phyloP scores from a whole-genome alignment of 2,888 invertebrate genomes.

The Zaprionus obscuricornis region DNA sequence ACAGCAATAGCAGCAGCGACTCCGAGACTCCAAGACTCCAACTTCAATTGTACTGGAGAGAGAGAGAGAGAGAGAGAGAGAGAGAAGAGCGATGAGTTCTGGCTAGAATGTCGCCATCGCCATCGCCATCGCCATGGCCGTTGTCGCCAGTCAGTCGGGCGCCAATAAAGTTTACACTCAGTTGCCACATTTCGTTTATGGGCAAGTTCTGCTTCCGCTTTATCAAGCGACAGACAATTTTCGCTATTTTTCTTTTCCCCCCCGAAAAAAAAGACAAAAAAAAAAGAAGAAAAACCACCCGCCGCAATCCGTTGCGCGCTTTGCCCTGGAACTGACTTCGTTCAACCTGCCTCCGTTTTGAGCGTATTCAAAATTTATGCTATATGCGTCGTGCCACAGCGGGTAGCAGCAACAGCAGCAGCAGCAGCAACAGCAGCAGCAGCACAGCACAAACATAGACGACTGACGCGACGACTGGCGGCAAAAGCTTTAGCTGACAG shows the following conservation, averaged over 20 bases:
- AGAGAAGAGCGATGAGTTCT: not conserved
- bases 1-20: constrained; percentile 1
- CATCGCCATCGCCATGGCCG: constrained; percentile 10
- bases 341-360: constrained; percentile 4
- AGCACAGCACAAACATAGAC: no score
- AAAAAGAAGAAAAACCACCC: constrained; percentile 27
- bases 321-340: not conserved
- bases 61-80: no score
- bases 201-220: constrained; percentile 78
- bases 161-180: constrained; percentile 80
- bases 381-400: constrained; percentile 69
- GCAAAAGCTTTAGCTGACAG: no score
- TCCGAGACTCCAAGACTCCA: not conserved
- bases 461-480: no score
- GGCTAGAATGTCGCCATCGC: constrained; percentile 24
- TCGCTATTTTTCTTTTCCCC: constrained; percentile 67
- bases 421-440: no score
- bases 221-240: constrained; percentile 78
- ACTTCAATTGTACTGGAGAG: no score
- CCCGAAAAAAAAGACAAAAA: no score
- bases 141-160: constrained; percentile 79
- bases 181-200: constrained; percentile 79
- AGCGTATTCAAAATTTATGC: constrained; percentile 77
- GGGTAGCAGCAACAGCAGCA: constrained; percentile 35
- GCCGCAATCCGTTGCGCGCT: not conserved